A percentile compares a stretch with the other conserved stretches of the same genome.
These are phyloP conservation scores for Epistrophe grossulariae DNA, from an alignment of 2,888 invertebrate genomes.

Conservation along the genomic window DNA sequence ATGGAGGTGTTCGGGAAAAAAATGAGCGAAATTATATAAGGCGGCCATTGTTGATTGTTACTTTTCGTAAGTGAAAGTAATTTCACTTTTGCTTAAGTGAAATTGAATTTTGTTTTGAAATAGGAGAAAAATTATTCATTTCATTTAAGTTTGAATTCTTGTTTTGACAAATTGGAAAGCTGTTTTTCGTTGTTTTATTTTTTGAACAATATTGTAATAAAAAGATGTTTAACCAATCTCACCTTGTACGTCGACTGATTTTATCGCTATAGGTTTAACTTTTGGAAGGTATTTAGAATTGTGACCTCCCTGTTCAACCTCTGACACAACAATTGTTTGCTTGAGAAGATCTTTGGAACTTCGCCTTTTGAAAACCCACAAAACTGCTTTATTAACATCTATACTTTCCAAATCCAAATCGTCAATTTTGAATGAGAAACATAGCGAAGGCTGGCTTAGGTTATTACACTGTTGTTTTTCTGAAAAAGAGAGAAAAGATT, in stretches of 20 bases:
- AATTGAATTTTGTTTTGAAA: too few relatives aligned
- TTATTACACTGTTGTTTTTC: conserved; percentile 85
- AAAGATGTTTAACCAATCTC: conserved; percentile 71
- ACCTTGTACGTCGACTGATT: conserved; percentile 90
- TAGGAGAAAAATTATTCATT: too few relatives aligned
- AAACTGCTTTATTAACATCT: conserved; percentile 90
- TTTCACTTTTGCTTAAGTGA: too few relatives aligned
- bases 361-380: conserved; percentile 90
- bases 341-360: conserved; percentile 77
- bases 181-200: not conserved
- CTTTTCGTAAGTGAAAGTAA: too few relatives aligned
- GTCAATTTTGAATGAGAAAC: conserved; percentile 91
- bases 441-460: conserved; percentile 86
- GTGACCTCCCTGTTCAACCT: conserved; percentile 90
- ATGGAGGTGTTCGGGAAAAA: too few relatives aligned
- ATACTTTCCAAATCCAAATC: conserved; percentile 89
- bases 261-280: conserved; percentile 91
- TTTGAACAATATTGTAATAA: not conserved
- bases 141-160: too few relatives aligned
- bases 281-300: conserved; percentile 88
- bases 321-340: conserved; percentile 91
- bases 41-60: too few relatives aligned
- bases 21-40: too few relatives aligned
- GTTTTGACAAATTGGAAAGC: too few relatives aligned
- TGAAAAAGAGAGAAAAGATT: conserved; percentile 77